Base-by-base conservation (phyloP, 1,140 invertebrate genomes). In the Aphidius ervi region DNA sequence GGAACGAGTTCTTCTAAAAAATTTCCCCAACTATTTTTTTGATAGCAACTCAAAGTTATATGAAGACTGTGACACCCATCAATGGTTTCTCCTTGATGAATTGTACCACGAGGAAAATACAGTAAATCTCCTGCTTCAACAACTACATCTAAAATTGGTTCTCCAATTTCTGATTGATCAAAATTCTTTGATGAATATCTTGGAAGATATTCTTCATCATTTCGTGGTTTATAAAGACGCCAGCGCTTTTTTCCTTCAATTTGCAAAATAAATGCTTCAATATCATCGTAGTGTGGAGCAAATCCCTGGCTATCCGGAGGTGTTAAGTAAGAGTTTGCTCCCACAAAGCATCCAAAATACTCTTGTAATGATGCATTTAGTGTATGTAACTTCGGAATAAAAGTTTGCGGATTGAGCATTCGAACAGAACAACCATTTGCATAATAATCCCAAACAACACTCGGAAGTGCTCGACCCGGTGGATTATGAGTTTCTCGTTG, bases 231-330 rank as follows among this genome's bases (percentile, higher is more conserved):
- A 74, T 98, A 99, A 5, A 99, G 74, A 68, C 87, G 88, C 97
- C 97, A 99, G 63, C 88, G 84, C 79, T 99, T 99, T 68, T 89
- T 89, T 0, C 97, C 97, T 82, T 99, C 97, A 6, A 98, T 76
- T 82, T 99, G 97, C 46, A 99, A 72, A 59, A 99, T 87, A 76
- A 99, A 99, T 10, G 96, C 97, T 82, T 99, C 97, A 67, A 99
- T 98, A 71, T 99, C 97, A 82, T 99, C 97, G 79, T 91, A 99
- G 81, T 99, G 96, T 1, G 97, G 96, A 3, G 97, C 96, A 84
- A 99, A 99, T 0, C 97, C 96, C 84, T 98, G 95, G 68, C 91
- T 91, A 59, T 90, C 89, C 7, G 95, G 88, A 10, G 97, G 97
- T n/a, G 97, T 98, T 50, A 99, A 75, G 74, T 98, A 99, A 9